Conservation (phyloP, 2,113 vertebrate species). For the Micronisus gabar region DNA sequence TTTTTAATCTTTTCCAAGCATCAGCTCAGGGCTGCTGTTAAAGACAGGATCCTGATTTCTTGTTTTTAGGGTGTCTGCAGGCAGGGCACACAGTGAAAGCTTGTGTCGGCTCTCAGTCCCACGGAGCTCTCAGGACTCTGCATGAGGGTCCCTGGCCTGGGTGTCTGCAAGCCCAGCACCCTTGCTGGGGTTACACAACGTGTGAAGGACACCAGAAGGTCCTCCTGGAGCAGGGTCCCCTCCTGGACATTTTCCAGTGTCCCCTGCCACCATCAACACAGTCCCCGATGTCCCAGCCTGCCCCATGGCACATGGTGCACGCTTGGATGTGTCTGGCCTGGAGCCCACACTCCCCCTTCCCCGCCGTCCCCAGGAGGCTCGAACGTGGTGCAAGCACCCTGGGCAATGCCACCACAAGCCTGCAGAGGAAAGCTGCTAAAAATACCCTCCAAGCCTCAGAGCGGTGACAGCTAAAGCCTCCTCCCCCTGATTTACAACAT, state of each 20-base stretch:
- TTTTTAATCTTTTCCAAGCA: background rate
- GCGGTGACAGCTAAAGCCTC: background rate
- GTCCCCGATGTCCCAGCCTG: fast-evolving
- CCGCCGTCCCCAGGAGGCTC: fast-evolving
- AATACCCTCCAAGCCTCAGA: background rate
- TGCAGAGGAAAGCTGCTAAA: background rate
- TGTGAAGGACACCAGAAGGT: background rate
- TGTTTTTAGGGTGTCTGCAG: background rate
- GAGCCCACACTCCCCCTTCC: fast-evolving
- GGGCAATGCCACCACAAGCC: background rate
- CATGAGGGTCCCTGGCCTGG: background rate
- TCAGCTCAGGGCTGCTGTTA: background rate
- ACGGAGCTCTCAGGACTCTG: background rate
- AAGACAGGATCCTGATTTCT: background rate
- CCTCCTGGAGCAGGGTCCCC: background rate
- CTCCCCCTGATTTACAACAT: background rate
- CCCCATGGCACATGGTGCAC: fast-evolving
- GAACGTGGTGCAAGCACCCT: background rate
- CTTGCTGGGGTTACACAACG: too few relatives aligned
- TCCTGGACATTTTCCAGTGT: background rate
- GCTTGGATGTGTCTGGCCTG: fast-evolving
- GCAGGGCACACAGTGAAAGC: background rate
- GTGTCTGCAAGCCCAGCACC: background rate
- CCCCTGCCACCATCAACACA: background rate
- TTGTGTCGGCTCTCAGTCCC: too few relatives aligned